Evolutionary conservation across 2,888 invertebrate species (phyloP).

Genomic region (Cordylochernes scorpioides): DNA sequence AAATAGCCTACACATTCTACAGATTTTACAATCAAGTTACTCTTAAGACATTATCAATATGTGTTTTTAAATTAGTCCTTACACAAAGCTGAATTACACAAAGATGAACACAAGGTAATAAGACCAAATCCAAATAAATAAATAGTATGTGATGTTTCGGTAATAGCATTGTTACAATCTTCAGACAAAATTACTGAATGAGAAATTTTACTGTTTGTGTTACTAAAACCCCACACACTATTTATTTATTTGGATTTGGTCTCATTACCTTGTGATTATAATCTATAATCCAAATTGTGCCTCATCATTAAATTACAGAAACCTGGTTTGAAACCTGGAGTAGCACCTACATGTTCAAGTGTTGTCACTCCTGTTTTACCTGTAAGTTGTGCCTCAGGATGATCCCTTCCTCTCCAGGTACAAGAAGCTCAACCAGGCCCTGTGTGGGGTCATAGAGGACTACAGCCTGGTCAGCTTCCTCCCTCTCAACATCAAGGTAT

Average conservation of each 20-base stretch:
- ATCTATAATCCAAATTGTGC: too few species aligned
- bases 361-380: not conserved
- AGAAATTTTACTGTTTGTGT: too few species aligned
- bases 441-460: constrained; percentile 61
- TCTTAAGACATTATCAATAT: not conserved
- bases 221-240: too few species aligned
- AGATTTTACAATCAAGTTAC: not conserved
- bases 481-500: constrained; percentile 40
- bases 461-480: constrained; percentile 61
- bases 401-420: constrained; percentile 29
- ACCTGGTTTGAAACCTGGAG: not conserved
- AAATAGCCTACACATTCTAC: too few species aligned
- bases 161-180: too few species aligned
- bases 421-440: constrained; percentile 56
- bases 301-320: too few species aligned
- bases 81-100: not conserved
- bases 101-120: not conserved
- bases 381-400: constrained; percentile 17
- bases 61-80: not conserved
- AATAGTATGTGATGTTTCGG: too few species aligned
- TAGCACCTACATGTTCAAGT: too few species aligned
- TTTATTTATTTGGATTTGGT: too few species aligned
- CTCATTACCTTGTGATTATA: too few species aligned
- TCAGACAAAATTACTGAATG: too few species aligned
- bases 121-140: too few species aligned